phyloP scores from a whole-genome alignment of 2,888 invertebrate genomes.

The Zaprionus bogoriensis region DNA sequence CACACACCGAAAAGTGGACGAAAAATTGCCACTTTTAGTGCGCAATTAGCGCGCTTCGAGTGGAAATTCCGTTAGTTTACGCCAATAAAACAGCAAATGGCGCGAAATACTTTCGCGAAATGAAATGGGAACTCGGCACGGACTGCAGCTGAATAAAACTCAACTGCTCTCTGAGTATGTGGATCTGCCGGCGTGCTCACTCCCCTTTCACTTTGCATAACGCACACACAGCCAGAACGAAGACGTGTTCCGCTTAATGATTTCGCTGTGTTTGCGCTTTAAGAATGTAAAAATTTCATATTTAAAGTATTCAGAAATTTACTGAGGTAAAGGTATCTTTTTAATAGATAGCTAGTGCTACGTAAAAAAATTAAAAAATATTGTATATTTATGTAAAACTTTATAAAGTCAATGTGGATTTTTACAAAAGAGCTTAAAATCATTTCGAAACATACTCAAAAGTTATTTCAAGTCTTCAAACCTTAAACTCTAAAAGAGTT shows the following conservation, averaged over 20 bases:
- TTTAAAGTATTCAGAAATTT: too few species aligned
- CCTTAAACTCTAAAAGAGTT: too few species aligned
- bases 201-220: neutral
- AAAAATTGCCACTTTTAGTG: slow-evolving; percentile 41
- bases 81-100: slow-evolving; percentile 25
- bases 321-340: too few species aligned
- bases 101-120: slow-evolving; percentile 13
- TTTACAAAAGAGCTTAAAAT: too few species aligned
- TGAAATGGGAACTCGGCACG: slow-evolving; percentile 7
- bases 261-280: neutral
- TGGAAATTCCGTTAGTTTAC: slow-evolving; percentile 13
- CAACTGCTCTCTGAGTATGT: neutral
- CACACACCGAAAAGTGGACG: neutral
- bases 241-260: neutral
- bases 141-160: slow-evolving; percentile 6
- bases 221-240: neutral
- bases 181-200: neutral
- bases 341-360: too few species aligned
- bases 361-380: too few species aligned
- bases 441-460: too few species aligned
- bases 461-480: too few species aligned
- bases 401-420: too few species aligned
- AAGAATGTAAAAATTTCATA: neutral
- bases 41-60: slow-evolving; percentile 57
- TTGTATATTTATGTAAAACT: too few species aligned